These are phyloP conservation scores for Macrochelys suwanniensis DNA, from an alignment of 2,797 vertebrate genomes.

Conservation along the genomic window DNA sequence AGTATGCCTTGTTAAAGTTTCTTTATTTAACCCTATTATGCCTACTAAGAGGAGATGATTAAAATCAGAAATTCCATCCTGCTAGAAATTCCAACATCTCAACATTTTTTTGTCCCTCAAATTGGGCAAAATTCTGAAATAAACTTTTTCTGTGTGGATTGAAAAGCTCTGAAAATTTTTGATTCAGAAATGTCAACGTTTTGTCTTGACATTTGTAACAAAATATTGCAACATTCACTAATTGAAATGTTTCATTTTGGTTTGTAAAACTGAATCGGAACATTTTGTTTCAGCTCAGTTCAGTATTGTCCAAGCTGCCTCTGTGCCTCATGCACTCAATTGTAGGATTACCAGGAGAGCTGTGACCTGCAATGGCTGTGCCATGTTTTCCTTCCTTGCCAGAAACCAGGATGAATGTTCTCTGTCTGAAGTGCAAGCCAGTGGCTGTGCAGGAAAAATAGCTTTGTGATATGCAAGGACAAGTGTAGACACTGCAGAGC, in stretches of 20 bases:
- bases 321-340: not conserved
- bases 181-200: not conserved
- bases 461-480: not conserved
- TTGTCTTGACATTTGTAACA: not conserved
- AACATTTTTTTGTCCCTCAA: not conserved
- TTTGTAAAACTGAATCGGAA: not conserved
- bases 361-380: not conserved
- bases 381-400: not conserved
- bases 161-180: not conserved
- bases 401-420: not conserved
- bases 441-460: not conserved
- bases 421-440: not conserved
- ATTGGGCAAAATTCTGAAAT: not conserved
- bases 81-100: not conserved
- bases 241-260: not conserved
- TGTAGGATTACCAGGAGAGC: not conserved
- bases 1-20: not conserved
- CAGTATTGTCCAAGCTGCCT: not conserved
- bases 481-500: not conserved
- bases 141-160: not conserved
- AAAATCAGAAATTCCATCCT: not conserved
- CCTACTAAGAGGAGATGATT: not conserved
- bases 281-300: not conserved
- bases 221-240: not conserved
- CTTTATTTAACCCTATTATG: not conserved